phyloP scores from a whole-genome alignment of 2,888 invertebrate species.

The Gastrophysa polygoni region DNA sequence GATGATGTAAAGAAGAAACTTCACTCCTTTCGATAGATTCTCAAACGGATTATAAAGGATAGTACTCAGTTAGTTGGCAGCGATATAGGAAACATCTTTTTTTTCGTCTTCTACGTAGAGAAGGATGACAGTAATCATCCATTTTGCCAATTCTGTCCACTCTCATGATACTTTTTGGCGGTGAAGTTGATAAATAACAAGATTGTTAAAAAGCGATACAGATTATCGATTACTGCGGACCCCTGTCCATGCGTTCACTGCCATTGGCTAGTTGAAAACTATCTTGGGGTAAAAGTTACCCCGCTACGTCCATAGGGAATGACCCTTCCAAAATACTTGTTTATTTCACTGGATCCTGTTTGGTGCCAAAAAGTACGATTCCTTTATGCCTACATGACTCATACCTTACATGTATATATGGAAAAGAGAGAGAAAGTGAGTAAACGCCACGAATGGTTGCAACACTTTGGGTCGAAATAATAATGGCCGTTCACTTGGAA shows the following conservation, averaged over 20 bases:
- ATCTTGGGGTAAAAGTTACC: constrained; percentile 28
- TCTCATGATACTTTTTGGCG: too few relatives aligned
- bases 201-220: too few relatives aligned
- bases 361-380: constrained; percentile 24
- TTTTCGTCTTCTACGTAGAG: too few relatives aligned
- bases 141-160: too few relatives aligned
- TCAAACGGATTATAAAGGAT: too few relatives aligned
- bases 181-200: too few relatives aligned
- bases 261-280: constrained; percentile 20
- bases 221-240: constrained; percentile 25
- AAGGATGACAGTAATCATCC: too few relatives aligned
- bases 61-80: too few relatives aligned
- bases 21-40: too few relatives aligned
- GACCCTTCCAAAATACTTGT: constrained; percentile 30
- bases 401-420: too few relatives aligned
- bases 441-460: background rate
- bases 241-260: constrained; percentile 23
- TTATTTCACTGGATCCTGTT: constrained; percentile 24
- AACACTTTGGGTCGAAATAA: background rate
- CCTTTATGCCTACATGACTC: background rate
- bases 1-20: too few relatives aligned
- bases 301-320: constrained; percentile 25
- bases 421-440: background rate
- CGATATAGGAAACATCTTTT: too few relatives aligned
- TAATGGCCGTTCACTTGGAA: background rate